Conservation (phyloP, 2,113 vertebrate genomes). For the Ramphastos sulfuratus region DNA sequence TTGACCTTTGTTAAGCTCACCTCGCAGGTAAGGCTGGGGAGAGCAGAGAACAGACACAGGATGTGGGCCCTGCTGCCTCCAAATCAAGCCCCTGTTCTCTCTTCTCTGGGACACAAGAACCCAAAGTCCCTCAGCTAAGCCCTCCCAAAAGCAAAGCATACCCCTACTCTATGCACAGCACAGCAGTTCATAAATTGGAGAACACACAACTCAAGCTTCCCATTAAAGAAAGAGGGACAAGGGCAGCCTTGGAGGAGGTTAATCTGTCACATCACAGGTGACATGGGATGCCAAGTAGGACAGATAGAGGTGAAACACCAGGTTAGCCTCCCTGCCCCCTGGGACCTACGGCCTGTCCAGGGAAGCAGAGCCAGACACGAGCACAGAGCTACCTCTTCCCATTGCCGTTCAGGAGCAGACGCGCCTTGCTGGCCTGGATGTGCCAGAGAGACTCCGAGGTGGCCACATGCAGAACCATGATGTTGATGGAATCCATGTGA, state of each 20-base stretch:
- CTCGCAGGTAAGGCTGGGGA: slow-evolving; percentile 82
- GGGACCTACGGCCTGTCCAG: neutral
- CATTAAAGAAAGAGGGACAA: neutral
- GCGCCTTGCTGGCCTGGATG: slow-evolving; percentile 85
- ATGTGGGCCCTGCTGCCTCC: neutral
- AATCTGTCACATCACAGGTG: neutral
- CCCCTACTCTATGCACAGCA: neutral
- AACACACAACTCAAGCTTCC: neutral
- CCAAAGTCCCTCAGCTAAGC: neutral
- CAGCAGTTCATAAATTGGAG: neutral
- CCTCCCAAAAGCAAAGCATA: neutral
- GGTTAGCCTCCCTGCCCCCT: neutral
- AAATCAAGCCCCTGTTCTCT: neutral
- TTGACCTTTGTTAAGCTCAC: slow-evolving; percentile 88
- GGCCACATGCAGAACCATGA: slow-evolving; percentile 92
- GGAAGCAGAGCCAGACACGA: accelerated
- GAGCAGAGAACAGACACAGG: neutral
- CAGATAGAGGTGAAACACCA: neutral
- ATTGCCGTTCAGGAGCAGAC: slow-evolving; percentile 85
- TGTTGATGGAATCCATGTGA: slow-evolving; percentile 90
- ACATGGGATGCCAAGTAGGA: neutral
- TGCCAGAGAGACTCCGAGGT: slow-evolving; percentile 95
- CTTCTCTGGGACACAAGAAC: neutral
- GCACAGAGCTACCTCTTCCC: slow-evolving; percentile 77
- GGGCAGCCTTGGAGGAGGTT: neutral